These are phyloP conservation scores for Athripsodes cinereus DNA, from an alignment of 2,888 invertebrate genomes.

Conservation along the genomic window DNA sequence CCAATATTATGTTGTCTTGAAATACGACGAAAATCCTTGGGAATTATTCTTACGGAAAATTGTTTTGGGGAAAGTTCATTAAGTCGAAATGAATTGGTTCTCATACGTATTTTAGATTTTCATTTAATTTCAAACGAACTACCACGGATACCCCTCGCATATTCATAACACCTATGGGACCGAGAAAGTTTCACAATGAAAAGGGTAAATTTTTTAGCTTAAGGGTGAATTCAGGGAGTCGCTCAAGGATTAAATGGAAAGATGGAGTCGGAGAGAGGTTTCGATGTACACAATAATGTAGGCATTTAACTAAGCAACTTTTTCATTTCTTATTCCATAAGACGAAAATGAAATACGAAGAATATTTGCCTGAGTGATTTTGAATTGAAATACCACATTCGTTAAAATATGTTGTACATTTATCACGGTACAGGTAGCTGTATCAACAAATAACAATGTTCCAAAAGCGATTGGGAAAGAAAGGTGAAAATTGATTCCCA, in stretches of 20 bases:
- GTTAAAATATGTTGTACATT: too few species aligned
- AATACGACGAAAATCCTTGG: not conserved
- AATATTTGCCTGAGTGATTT: too few species aligned
- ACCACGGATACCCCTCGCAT: not conserved
- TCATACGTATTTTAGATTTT: constrained; percentile 20
- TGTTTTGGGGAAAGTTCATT: constrained; percentile 25
- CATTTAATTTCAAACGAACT: constrained; percentile 17
- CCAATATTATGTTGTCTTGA: too few species aligned
- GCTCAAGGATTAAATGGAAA: not conserved
- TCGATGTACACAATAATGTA: not conserved
- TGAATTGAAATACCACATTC: too few species aligned
- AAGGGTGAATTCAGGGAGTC: not conserved
- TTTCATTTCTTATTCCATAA: too few species aligned
- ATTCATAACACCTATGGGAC: constrained; percentile 5
- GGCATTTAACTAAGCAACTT: not conserved
- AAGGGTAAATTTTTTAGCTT: not conserved
- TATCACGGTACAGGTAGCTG: too few species aligned
- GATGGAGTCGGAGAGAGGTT: not conserved
- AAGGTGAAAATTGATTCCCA: too few species aligned
- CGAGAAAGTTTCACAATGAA: not conserved
- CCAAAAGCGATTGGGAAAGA: too few species aligned
- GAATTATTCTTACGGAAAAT: constrained; percentile 8
- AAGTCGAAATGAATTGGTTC: constrained; percentile 23
- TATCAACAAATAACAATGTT: too few species aligned
- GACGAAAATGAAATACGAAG: too few species aligned